Evolutionary conservation across 2,888 invertebrate genomes (phyloP), one percentile per base, ranked within the genome.

Genomic region (Petrophora chlorosata): DNA sequence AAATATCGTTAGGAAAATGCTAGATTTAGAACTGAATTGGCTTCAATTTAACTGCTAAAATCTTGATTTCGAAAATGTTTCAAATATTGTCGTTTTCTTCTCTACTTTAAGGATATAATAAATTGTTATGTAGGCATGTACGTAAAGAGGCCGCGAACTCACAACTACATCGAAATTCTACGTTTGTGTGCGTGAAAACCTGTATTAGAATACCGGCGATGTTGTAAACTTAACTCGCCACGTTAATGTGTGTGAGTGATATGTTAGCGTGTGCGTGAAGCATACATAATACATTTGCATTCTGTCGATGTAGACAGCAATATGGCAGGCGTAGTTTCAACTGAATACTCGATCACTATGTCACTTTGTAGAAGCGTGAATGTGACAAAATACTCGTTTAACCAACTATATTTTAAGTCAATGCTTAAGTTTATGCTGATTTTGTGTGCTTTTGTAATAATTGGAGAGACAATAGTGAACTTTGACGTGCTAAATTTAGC

Each of bases 341-440:
- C 67, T 67, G 76, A 76, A 79, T 76, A 77, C 71, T 79, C 79
- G 79, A 80, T 79, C 81, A 83, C 77, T 80, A 76, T 83, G 84
- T 82, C 82, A 85, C 67, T 65, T 70, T 59, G 57, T 69, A 9
- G n/a, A 17, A 19, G 32, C 43, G 39, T 58, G 51, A 53, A 47
- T 19, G 10, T 14, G 12, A 16, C 17, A 29, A 40, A 28, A 38
- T 29, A 28, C 30, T 26, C 13, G 26, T 42, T 29, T 19, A 28
- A 4, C 13, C 14, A 0, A 16, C 25, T 16, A 13, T 10, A 13
- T n/a, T 22, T 4, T 0, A 8, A 15, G n/a, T 28, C n/a, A n/a
- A n/a, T n/a, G n/a, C n/a, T n/a, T n/a, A n/a, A n/a, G 7, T n/a
- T 26, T 26, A 16, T 34, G 33, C 7, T 3, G 12, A 17, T 29